phyloP scores from a whole-genome alignment of 1,140 invertebrate species.

The Diachasmimorpha longicaudata region DNA sequence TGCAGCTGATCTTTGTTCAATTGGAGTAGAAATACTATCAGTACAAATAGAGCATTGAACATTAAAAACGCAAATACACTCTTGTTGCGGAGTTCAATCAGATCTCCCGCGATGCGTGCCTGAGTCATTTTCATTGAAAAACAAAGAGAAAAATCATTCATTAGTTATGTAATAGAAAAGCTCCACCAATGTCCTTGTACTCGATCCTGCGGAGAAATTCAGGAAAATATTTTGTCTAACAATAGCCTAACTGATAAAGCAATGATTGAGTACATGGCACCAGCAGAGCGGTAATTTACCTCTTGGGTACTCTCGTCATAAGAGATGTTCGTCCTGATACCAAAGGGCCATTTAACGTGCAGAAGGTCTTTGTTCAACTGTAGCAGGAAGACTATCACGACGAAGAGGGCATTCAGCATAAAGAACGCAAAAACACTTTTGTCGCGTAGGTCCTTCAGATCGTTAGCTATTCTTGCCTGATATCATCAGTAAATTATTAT shows the following conservation, averaged over 20 bases:
- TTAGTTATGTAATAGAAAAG: conserved; percentile 44
- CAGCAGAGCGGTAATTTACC: conserved; percentile 71
- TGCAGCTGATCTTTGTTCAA: conserved; percentile 96
- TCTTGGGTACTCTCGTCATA: conserved; percentile 86
- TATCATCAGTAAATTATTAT: conserved; percentile 40
- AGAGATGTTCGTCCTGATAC: conserved; percentile 92
- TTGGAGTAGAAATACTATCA: conserved; percentile 98
- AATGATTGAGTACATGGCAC: conserved; percentile 26
- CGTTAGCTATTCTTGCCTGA: conserved; percentile 87
- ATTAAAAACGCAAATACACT: conserved; percentile 98
- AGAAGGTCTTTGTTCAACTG: conserved; percentile 95
- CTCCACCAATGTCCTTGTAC: conserved; percentile 30
- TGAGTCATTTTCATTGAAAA: conserved; percentile 65
- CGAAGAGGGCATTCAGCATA: conserved; percentile 98
- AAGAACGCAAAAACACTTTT: conserved; percentile 95
- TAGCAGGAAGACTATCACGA: conserved; percentile 95
- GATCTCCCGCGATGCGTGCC: conserved; percentile 84
- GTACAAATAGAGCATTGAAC: conserved; percentile 98
- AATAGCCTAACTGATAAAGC: neutral
- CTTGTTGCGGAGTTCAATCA: conserved; percentile 94
- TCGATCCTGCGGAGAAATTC: neutral
- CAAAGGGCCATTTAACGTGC: conserved; percentile 92
- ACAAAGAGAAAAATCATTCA: conserved; percentile 41
- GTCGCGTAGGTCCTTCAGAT: conserved; percentile 92
- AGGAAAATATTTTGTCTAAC: neutral